Conservation (phyloP, 2,113 vertebrate genomes). For the Paratilapia polleni region DNA sequence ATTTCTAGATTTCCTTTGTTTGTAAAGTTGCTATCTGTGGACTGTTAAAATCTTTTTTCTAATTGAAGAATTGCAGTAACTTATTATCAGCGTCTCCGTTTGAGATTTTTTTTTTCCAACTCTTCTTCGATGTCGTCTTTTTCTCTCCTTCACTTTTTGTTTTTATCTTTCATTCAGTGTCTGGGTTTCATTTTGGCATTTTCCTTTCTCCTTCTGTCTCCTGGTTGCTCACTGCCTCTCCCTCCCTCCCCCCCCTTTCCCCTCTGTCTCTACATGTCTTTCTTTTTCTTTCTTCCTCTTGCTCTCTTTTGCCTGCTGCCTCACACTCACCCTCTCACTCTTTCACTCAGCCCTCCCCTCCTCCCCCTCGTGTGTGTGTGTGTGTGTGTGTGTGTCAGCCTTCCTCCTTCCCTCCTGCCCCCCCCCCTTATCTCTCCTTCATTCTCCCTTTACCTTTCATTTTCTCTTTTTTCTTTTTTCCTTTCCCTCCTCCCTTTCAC, state of each 20-base stretch:
- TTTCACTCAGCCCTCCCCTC: slow-evolving; percentile 44
- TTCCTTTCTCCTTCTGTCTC: slow-evolving; percentile 55
- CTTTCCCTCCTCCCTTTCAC: slow-evolving; percentile 20
- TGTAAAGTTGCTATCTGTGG: slow-evolving; percentile 26
- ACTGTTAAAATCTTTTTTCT: not conserved
- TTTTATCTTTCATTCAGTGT: slow-evolving; percentile 45
- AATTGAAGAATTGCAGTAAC: slow-evolving; percentile 11
- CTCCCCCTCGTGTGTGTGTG: not conserved
- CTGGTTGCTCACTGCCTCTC: slow-evolving; percentile 53
- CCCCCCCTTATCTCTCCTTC: slow-evolving; percentile 38
- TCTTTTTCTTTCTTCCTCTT: slow-evolving; percentile 47
- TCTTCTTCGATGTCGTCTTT: slow-evolving; percentile 11
- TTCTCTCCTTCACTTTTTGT: not conserved
- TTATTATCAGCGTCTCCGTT: not conserved
- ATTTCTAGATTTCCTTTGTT: slow-evolving; percentile 2
- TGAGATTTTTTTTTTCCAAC: not conserved
- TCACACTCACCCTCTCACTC: slow-evolving; percentile 63
- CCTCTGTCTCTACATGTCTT: slow-evolving; percentile 37
- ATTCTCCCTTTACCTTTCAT: slow-evolving; percentile 51
- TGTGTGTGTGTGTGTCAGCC: slow-evolving; percentile 10
- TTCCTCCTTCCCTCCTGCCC: slow-evolving; percentile 2
- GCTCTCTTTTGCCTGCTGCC: slow-evolving; percentile 51
- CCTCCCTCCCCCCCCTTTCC: slow-evolving; percentile 1
- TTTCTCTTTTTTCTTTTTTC: not conserved
- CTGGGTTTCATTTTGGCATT: slow-evolving; percentile 69